Percentiles rank a stretch among this genome's conserved stretches.
Conservation (phyloP, 2,888 invertebrate species). For the Pimpla rufipes region DNA sequence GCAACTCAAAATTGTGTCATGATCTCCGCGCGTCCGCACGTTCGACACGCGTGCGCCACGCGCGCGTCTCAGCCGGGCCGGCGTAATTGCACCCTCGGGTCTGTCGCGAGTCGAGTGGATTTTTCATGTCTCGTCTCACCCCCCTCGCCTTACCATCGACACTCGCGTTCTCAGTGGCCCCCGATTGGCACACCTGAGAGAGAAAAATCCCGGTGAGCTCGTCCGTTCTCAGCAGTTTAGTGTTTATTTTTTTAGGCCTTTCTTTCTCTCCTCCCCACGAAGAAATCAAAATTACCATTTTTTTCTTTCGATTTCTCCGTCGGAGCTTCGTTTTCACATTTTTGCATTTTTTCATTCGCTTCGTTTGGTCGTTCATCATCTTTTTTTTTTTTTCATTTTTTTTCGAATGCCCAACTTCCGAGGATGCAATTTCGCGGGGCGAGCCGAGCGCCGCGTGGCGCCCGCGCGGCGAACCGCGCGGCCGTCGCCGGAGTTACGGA, state of each 20-base stretch:
- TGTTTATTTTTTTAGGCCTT: constrained; percentile 67
- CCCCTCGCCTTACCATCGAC: not conserved
- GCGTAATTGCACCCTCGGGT: constrained; percentile 24
- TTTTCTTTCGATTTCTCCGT: not conserved
- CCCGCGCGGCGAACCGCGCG: constrained; percentile 36
- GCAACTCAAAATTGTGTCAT: constrained; percentile 85
- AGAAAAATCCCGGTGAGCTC: constrained; percentile 38
- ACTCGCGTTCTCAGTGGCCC: constrained; percentile 20
- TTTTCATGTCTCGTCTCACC: too few species aligned
- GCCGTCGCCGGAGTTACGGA: constrained; percentile 72
- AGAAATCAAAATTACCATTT: constrained; percentile 24
- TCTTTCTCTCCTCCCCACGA: constrained; percentile 34
- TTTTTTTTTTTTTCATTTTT: constrained; percentile 42
- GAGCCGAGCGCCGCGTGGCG: not conserved
- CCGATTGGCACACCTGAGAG: constrained; percentile 18
- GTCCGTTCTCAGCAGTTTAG: constrained; percentile 13
- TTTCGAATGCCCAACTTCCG: constrained; percentile 22
- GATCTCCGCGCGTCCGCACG: constrained; percentile 70
- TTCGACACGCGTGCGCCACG: constrained; percentile 45
- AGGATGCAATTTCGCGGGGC: constrained; percentile 33
- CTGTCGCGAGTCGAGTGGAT: constrained; percentile 12
- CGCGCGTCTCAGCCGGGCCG: constrained; percentile 24
- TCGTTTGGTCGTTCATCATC: constrained; percentile 14
- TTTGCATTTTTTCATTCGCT: constrained; percentile 33
- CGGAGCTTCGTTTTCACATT: constrained; percentile 27